Conservation (phyloP, 2,888 invertebrate species). For the Horisme vitalbata region DNA sequence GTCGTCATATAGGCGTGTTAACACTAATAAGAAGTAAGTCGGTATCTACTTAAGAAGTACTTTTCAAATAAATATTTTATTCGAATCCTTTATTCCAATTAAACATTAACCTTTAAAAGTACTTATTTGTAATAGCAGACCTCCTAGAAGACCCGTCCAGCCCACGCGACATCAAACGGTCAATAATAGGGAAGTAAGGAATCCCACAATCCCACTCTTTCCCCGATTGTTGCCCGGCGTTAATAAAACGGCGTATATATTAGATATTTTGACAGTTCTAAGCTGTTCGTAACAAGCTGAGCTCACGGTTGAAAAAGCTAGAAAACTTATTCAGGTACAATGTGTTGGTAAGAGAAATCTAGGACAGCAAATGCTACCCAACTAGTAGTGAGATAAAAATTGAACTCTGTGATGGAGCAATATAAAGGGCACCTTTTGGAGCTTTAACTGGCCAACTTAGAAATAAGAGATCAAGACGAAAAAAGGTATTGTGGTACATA, state of each 20-base stretch:
- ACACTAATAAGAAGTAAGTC: no score
- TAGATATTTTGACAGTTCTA: slow-evolving; percentile 80
- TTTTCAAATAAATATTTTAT: no score
- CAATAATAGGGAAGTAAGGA: slow-evolving; percentile 75
- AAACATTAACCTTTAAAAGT: slow-evolving; percentile 22
- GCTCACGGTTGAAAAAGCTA: slow-evolving; percentile 45
- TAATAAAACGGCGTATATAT: slow-evolving; percentile 80
- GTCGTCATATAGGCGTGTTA: no score
- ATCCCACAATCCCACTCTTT: slow-evolving; percentile 80
- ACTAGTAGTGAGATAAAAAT: no score
- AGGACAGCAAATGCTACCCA: no score
- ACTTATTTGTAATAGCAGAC: slow-evolving; percentile 55
- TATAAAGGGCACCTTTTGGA: no score
- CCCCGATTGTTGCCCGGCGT: slow-evolving; percentile 74
- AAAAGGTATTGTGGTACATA: no score
- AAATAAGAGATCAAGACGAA: no score
- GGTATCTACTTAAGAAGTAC: no score
- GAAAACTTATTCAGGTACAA: slow-evolving; percentile 13
- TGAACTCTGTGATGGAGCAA: no score
- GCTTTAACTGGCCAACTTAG: no score
- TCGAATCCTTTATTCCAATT: background rate
- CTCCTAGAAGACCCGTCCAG: slow-evolving; percentile 52
- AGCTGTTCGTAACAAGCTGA: slow-evolving; percentile 64
- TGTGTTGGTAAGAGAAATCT: no score
- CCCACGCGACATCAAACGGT: slow-evolving; percentile 65